Percentiles rank a stretch among this genome's conserved stretches.
phyloP scores from a whole-genome alignment of 2,113 vertebrate species.

The Nerophis lumbriciformis region DNA sequence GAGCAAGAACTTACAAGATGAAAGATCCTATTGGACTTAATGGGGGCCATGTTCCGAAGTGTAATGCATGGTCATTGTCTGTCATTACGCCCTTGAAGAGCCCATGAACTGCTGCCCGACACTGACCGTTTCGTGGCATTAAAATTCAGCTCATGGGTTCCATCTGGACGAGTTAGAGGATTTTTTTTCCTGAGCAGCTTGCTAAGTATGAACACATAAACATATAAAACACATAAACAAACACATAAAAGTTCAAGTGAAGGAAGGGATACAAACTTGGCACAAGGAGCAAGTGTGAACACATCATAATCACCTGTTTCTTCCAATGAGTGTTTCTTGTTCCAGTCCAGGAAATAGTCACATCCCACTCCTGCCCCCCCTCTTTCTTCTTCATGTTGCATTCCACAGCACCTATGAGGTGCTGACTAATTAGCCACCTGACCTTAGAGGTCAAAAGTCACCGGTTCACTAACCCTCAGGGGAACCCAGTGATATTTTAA shows the following conservation, averaged over 20 bases:
- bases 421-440: slow-evolving; percentile 69
- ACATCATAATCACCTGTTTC: slow-evolving; percentile 40
- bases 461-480: slow-evolving; percentile 45
- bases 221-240: too few relatives aligned
- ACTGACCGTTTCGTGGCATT: slow-evolving; percentile 58
- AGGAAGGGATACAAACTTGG: background rate
- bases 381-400: slow-evolving; percentile 45
- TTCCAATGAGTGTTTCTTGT: slow-evolving; percentile 26
- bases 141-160: slow-evolving; percentile 40
- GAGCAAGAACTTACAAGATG: slow-evolving; percentile 50
- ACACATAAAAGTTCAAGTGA: background rate
- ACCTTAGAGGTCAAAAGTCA: slow-evolving; percentile 56
- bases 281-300: slow-evolving; percentile 15
- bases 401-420: slow-evolving; percentile 61
- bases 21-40: slow-evolving; percentile 60
- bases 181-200: background rate
- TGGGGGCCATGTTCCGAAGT: slow-evolving; percentile 49
- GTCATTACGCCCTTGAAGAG: slow-evolving; percentile 70
- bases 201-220: background rate
- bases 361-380: slow-evolving; percentile 42
- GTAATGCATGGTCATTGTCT: slow-evolving; percentile 66
- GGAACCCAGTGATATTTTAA: slow-evolving; percentile 59
- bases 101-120: slow-evolving; percentile 65
- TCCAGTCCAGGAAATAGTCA: slow-evolving; percentile 27
- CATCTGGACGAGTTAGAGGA: slow-evolving; percentile 45